Conservation (phyloP, 2,797 vertebrate genomes). For the Oreochromis grahami region DNA sequence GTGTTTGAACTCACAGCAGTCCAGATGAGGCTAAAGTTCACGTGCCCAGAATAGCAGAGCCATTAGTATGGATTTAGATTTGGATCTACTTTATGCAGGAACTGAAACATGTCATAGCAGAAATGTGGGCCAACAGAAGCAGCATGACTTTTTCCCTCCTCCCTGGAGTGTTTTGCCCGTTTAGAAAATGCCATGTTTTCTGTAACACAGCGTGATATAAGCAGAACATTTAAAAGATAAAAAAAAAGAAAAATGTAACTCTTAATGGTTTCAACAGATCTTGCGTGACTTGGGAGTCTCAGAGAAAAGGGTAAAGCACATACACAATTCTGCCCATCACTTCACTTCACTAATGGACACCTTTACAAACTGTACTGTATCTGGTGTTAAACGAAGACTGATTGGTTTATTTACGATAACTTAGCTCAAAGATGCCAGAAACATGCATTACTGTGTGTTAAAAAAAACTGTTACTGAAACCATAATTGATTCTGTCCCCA, state of each 20-base stretch:
- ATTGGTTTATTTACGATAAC: neutral
- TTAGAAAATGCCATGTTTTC: conserved; percentile 34
- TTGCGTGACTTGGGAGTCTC: conserved; percentile 17
- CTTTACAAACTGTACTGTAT: neutral
- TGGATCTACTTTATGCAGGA: conserved; percentile 45
- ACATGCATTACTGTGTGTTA: neutral
- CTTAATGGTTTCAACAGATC: conserved; percentile 22
- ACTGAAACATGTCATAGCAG: conserved; percentile 24
- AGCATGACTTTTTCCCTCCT: neutral
- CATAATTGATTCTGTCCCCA: neutral
- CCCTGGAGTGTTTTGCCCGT: conserved; percentile 4
- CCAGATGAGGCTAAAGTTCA: conserved; percentile 12
- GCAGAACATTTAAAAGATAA: neutral
- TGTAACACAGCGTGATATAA: neutral
- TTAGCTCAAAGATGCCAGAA: neutral
- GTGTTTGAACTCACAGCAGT: neutral
- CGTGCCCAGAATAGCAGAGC: neutral
- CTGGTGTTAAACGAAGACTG: neutral
- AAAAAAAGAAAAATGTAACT: conserved; percentile 29
- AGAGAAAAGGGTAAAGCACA: neutral
- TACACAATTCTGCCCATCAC: neutral
- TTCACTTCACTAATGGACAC: neutral
- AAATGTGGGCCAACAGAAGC: conserved; percentile 30
- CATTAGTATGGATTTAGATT: conserved; percentile 51
- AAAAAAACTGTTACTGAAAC: neutral